Conservation (phyloP, 2,797 vertebrate species). For the Chloroceryle inda region DNA sequence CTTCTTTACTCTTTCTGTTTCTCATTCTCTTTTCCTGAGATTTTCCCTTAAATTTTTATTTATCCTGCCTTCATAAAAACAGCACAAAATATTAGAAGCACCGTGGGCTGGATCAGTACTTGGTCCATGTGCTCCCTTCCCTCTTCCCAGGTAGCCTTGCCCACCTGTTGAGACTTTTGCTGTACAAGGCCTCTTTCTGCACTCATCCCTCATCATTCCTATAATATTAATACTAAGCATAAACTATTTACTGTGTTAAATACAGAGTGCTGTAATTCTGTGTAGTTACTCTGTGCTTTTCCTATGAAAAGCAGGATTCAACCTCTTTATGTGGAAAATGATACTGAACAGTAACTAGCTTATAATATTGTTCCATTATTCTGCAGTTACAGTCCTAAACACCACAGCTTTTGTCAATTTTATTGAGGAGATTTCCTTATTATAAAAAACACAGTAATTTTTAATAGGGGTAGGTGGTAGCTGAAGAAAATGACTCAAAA, state of each 20-base stretch:
- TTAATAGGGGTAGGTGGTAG: not conserved
- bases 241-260: not conserved
- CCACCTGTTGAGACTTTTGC: not conserved
- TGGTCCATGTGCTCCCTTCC: rapidly evolving
- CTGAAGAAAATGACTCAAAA: not conserved
- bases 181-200: not conserved
- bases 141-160: not conserved
- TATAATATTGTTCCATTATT: not conserved
- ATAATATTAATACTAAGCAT: not conserved
- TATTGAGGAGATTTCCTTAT: not conserved
- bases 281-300: not conserved
- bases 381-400: not conserved
- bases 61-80: not conserved
- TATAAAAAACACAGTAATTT: not conserved
- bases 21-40: not conserved
- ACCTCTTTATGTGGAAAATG: not conserved
- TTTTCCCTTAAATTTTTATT: not conserved
- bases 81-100: not conserved
- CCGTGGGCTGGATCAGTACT: rapidly evolving
- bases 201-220: not conserved
- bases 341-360: not conserved
- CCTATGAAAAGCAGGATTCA: not conserved
- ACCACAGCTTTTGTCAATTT: constrained; percentile 15
- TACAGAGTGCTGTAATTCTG: not conserved
- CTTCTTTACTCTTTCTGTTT: not conserved